Percentiles rank a stretch among this genome's conserved stretches.
Evolutionary conservation across 2,797 vertebrate species (phyloP).

Genomic region (Neostethus bicornis): DNA sequence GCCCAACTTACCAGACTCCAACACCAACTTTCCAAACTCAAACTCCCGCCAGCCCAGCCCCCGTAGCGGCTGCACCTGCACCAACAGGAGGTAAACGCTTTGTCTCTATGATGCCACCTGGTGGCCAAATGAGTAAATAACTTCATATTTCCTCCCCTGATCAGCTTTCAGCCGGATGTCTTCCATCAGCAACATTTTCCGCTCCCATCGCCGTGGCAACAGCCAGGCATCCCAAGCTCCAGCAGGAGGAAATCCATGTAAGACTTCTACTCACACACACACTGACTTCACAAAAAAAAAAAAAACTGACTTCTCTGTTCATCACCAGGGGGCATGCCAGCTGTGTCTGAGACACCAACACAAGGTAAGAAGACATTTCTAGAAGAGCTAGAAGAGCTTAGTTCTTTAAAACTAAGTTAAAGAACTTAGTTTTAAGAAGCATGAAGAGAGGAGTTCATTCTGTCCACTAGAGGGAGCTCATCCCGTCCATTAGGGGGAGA

Average conservation of each 20-base stretch:
- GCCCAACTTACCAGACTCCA: neutral
- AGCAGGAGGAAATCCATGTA: constrained; percentile 56
- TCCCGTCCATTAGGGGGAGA: too few relatives aligned
- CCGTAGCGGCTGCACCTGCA: constrained; percentile 22
- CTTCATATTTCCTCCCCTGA: neutral
- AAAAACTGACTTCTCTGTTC: neutral
- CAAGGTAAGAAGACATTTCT: constrained; percentile 51
- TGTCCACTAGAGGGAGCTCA: too few relatives aligned
- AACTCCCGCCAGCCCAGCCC: constrained; percentile 6
- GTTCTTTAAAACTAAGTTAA: too few relatives aligned
- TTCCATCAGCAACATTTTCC: constrained; percentile 71
- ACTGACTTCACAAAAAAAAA: too few relatives aligned
- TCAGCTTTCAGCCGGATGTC: constrained; percentile 73
- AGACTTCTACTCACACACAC: constrained; percentile 6
- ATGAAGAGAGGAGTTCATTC: too few relatives aligned
- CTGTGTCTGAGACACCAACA: constrained; percentile 59
- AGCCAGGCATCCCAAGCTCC: constrained; percentile 38
- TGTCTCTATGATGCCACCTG: neutral
- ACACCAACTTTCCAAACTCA: neutral
- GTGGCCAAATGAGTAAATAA: neutral
- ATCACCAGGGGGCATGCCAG: constrained; percentile 56
- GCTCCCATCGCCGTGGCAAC: constrained; percentile 65
- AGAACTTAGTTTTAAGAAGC: too few relatives aligned
- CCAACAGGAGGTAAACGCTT: constrained; percentile 38
- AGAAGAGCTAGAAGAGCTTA: too few relatives aligned